These are phyloP conservation scores for Poecilia wingei DNA, from an alignment of 2,797 vertebrate species.

Conservation along the genomic window DNA sequence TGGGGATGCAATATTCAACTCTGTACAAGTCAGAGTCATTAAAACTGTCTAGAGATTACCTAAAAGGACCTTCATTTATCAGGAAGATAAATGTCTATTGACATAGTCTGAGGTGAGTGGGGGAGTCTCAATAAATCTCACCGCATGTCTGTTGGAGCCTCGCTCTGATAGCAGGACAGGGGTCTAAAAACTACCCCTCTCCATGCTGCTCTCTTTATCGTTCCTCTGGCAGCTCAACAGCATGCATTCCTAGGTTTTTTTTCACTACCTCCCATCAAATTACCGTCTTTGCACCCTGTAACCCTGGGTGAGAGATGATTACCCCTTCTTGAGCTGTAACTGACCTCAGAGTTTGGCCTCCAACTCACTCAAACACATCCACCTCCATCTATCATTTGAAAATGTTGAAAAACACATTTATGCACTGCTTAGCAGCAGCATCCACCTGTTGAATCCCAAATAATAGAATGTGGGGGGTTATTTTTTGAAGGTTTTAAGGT, in stretches of 20 bases:
- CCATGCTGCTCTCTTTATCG: constrained; percentile 37
- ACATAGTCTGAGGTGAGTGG: constrained; percentile 23
- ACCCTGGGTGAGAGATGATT: constrained; percentile 75
- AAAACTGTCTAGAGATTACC: constrained; percentile 61
- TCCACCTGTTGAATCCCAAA: constrained; percentile 11
- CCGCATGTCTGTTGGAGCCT: constrained; percentile 35
- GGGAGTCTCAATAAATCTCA: constrained; percentile 53
- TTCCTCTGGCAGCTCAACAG: constrained; percentile 33
- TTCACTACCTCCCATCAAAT: constrained; percentile 58
- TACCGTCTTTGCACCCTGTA: constrained; percentile 70
- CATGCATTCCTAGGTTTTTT: constrained; percentile 45
- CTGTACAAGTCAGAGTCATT: neutral
- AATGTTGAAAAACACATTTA: constrained; percentile 4
- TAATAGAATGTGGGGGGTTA: neutral
- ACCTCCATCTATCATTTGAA: constrained; percentile 35
- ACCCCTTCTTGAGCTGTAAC: constrained; percentile 69
- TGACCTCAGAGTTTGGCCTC: constrained; percentile 63
- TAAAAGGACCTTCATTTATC: constrained; percentile 51
- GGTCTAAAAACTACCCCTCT: constrained; percentile 40
- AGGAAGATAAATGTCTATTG: constrained; percentile 50
- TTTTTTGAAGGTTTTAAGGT: neutral
- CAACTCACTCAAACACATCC: constrained; percentile 43
- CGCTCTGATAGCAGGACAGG: constrained; percentile 33
- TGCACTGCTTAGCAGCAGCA: neutral
- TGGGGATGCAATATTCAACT: neutral